These are phyloP conservation scores for Papilio elwesi DNA, from an alignment of 2,888 invertebrate species.

Conservation along the genomic window DNA sequence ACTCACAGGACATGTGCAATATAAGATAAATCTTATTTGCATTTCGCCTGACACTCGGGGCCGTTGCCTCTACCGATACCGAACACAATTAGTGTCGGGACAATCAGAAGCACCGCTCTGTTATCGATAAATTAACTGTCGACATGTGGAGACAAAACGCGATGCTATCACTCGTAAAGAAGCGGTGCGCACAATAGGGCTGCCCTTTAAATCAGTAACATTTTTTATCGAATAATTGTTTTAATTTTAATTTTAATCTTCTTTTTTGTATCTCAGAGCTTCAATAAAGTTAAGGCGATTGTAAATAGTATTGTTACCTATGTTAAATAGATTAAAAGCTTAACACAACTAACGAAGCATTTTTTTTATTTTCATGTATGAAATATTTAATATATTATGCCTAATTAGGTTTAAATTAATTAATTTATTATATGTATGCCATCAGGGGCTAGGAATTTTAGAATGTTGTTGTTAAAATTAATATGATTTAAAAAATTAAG, in stretches of 20 bases:
- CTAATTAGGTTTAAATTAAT: no score
- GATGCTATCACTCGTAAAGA: conserved; percentile 64
- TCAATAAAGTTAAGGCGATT: neutral
- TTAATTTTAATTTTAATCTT: conserved; percentile 9
- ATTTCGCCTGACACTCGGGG: conserved; percentile 60
- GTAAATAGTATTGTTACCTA: no score
- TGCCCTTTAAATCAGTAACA: conserved; percentile 41
- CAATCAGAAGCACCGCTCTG: conserved; percentile 61
- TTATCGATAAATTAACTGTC: conserved; percentile 70
- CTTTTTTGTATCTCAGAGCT: neutral
- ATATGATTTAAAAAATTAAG: no score
- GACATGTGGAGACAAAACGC: conserved; percentile 77
- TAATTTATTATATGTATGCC: no score
- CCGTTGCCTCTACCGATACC: conserved; percentile 62
- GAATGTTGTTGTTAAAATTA: no score
- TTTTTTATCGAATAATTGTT: conserved; percentile 20
- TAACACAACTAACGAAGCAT: no score
- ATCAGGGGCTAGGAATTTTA: no score
- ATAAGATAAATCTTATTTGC: conserved; percentile 57
- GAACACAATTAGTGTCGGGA: conserved; percentile 78
- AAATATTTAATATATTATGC: no score
- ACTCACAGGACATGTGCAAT: neutral
- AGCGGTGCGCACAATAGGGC: conserved; percentile 41
- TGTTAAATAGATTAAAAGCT: no score
- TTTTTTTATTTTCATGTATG: no score